A percentile compares a stretch with the other conserved stretches of the same genome.
phyloP scores from a whole-genome alignment of 2,888 invertebrate species.

The Bellardia pandia region DNA sequence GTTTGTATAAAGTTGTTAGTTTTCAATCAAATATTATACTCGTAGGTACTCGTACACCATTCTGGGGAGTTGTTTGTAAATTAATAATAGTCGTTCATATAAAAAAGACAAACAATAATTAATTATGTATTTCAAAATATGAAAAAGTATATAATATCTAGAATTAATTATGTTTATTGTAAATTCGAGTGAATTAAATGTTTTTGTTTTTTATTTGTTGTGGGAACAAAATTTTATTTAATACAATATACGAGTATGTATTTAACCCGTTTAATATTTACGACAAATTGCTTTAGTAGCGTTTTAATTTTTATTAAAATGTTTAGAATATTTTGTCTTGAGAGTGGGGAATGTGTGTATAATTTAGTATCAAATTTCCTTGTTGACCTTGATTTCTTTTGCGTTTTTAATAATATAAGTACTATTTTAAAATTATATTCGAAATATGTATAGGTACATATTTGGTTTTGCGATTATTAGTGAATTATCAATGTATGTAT shows the following conservation, averaged over 20 bases:
- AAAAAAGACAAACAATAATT: not conserved
- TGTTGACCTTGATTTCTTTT: too few species aligned
- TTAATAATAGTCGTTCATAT: not conserved
- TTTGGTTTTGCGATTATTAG: too few species aligned
- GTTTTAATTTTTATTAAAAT: not conserved
- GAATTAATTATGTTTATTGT: conserved; percentile 31
- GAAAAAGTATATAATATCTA: not conserved
- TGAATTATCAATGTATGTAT: too few species aligned
- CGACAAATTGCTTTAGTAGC: conserved; percentile 2
- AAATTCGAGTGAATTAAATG: conserved; percentile 6
- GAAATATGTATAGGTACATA: too few species aligned
- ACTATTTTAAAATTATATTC: too few species aligned
- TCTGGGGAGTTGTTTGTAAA: not conserved
- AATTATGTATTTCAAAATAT: not conserved
- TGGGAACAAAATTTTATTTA: not conserved
- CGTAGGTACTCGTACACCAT: not conserved
- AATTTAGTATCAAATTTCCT: too few species aligned
- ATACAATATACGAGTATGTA: not conserved
- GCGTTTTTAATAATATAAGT: too few species aligned
- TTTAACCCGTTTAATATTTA: not conserved
- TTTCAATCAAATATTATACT: conserved; percentile 17
- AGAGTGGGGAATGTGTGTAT: too few species aligned
- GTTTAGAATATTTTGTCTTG: too few species aligned
- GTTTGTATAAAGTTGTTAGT: not conserved
- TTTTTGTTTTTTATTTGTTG: not conserved